These are phyloP conservation scores for Acipenser ruthenus DNA, from an alignment of 2,797 vertebrate species.

Conservation along the genomic window DNA sequence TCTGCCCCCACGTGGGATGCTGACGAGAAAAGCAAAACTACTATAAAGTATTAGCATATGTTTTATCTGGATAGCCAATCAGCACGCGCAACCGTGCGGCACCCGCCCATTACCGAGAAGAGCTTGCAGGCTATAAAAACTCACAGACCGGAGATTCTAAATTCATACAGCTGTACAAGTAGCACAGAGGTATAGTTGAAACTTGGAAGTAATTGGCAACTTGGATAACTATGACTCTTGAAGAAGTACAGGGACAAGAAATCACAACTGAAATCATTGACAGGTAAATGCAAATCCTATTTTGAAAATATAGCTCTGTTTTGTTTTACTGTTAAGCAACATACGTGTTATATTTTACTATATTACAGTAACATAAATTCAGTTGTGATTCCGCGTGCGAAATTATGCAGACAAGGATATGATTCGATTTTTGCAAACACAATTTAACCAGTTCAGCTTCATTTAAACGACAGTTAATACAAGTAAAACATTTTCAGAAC, in stretches of 20 bases:
- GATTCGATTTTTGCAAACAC: not conserved
- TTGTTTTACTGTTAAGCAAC: no score
- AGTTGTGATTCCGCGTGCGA: no score
- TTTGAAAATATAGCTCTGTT: no score
- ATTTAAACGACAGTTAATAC: conserved; percentile 15
- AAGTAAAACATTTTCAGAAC: not conserved
- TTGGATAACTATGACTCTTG: conserved; percentile 79
- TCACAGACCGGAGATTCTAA: not conserved
- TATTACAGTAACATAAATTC: no score
- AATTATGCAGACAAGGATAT: no score
- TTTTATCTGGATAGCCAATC: conserved; percentile 61
- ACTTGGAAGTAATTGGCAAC: conserved; percentile 40
- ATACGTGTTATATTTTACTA: no score
- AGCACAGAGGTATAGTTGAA: no score
- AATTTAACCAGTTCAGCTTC: not conserved
- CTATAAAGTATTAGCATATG: conserved; percentile 59
- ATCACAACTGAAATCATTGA: conserved; percentile 62
- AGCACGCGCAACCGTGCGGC: conserved; percentile 30
- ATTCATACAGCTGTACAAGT: no score
- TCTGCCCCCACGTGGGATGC: conserved; percentile 70
- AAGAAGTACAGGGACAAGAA: conserved; percentile 79
- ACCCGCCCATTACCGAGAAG: conserved; percentile 65
- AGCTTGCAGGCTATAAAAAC: conserved; percentile 55
- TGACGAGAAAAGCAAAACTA: conserved; percentile 55
- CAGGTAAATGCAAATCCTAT: conserved; percentile 55